Conservation (phyloP, 92 coral and sea anemone genomes). For the Micromussa lordhowensis region DNA sequence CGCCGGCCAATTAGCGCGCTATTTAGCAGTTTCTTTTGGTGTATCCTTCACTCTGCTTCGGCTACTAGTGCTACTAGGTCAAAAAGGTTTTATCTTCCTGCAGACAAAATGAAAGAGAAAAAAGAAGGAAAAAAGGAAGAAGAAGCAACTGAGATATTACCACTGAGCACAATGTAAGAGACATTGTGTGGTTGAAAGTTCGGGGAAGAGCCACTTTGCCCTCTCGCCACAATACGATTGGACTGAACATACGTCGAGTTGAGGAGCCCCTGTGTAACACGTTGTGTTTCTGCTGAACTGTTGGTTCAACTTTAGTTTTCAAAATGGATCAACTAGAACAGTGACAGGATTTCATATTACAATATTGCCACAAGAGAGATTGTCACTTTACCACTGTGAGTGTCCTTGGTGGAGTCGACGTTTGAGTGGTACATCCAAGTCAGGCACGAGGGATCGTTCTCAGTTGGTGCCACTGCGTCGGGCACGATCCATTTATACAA, state of each 20-base stretch:
- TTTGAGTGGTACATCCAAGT: slow-evolving; percentile 75
- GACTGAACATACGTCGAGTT: background rate
- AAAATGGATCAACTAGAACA: background rate
- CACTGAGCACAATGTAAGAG: too few species aligned
- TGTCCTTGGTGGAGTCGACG: slow-evolving; percentile 72
- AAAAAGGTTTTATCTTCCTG: too few species aligned
- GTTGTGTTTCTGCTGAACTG: background rate
- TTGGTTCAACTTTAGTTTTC: background rate
- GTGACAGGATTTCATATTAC: background rate
- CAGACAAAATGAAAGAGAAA: too few species aligned
- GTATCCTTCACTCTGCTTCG: too few species aligned
- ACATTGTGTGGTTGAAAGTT: too few species aligned
- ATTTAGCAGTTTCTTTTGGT: too few species aligned
- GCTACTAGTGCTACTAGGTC: too few species aligned
- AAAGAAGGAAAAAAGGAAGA: too few species aligned
- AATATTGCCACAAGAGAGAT: background rate
- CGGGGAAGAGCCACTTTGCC: background rate
- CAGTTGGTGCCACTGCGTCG: slow-evolving; percentile 75
- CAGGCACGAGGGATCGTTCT: slow-evolving; percentile 69
- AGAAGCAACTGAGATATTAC: too few species aligned
- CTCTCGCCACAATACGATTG: background rate
- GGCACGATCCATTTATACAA: slow-evolving; percentile 74
- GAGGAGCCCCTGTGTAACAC: background rate
- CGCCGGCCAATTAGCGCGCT: too few species aligned
- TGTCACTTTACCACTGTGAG: slow-evolving; percentile 63